These are phyloP conservation scores for Epistrophella euchroma DNA, from an alignment of 2,888 invertebrate species.

Conservation along the genomic window DNA sequence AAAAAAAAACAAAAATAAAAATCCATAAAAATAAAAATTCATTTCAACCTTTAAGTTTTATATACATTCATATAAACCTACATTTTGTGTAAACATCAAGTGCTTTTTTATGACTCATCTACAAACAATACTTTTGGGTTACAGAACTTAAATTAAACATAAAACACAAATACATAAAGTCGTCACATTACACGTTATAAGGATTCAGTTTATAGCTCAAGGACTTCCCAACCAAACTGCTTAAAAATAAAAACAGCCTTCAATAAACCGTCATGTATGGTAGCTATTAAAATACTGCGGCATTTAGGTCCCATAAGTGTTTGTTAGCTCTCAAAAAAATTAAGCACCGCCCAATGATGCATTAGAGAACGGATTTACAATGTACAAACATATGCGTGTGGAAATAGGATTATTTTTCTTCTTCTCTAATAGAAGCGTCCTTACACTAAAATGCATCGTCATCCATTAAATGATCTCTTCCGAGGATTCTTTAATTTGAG, in stretches of 20 bases:
- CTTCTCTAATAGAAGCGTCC: neutral
- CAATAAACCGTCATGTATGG: constrained; percentile 36
- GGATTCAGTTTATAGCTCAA: constrained; percentile 33
- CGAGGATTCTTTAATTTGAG: constrained; percentile 53
- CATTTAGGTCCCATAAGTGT: constrained; percentile 35
- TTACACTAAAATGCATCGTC: constrained; percentile 29
- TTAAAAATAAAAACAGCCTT: constrained; percentile 29
- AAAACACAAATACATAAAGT: constrained; percentile 25
- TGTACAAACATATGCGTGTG: constrained; percentile 8
- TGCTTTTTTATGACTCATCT: constrained; percentile 18
- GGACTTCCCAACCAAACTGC: constrained; percentile 31
- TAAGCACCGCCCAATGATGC: constrained; percentile 12
- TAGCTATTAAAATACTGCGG: constrained; percentile 51
- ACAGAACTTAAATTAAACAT: constrained; percentile 13
- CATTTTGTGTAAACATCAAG: constrained; percentile 25
- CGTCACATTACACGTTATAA: constrained; percentile 10
- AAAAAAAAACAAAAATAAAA: constrained; percentile 36
- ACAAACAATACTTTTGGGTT: constrained; percentile 25
- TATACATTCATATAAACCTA: neutral
- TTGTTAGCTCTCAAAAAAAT: constrained; percentile 38
- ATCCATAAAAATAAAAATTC: constrained; percentile 13
- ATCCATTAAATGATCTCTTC: constrained; percentile 60
- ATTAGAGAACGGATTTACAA: neutral
- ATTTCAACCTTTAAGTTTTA: constrained; percentile 13
- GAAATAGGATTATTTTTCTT: neutral